Evolutionary conservation across 64 coral and sea anemone genomes (phyloP).

Genomic region (Anthopleura sola): DNA sequence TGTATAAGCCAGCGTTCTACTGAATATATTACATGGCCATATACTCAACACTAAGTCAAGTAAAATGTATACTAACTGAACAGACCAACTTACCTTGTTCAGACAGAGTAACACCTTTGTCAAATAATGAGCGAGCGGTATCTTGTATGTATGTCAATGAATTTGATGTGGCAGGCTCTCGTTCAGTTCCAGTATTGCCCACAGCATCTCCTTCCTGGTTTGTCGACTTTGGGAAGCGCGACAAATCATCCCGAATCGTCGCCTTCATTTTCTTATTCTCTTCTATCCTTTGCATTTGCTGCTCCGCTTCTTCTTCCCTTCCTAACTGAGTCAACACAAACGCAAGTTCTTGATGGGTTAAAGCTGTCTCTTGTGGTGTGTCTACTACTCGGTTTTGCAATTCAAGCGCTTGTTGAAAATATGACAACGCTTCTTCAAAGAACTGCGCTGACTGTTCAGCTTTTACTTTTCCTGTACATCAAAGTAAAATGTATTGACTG

Average conservation of each 20-base stretch:
- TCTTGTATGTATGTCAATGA: no score
- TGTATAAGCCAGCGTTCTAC: no score
- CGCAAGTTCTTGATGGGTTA: neutral
- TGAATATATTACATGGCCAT: neutral
- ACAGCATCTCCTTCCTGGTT: no score
- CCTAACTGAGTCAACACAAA: neutral
- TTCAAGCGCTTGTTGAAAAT: neutral
- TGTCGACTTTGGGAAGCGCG: no score
- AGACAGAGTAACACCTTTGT: neutral
- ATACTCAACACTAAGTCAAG: neutral
- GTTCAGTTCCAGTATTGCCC: neutral
- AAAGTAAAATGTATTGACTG: neutral
- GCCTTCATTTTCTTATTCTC: neutral
- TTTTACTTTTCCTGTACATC: neutral
- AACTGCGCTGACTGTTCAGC: neutral
- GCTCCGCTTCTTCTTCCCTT: neutral
- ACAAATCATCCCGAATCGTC: neutral
- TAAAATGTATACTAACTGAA: neutral
- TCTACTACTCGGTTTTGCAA: neutral
- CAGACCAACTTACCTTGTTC: neutral
- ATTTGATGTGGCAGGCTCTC: no score
- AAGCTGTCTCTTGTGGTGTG: neutral
- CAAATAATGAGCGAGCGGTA: constrained; percentile 28
- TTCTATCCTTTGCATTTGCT: neutral
- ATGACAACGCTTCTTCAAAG: neutral